phyloP scores from a whole-genome alignment of 2,888 invertebrate genomes.

The Brenthis hecate region DNA sequence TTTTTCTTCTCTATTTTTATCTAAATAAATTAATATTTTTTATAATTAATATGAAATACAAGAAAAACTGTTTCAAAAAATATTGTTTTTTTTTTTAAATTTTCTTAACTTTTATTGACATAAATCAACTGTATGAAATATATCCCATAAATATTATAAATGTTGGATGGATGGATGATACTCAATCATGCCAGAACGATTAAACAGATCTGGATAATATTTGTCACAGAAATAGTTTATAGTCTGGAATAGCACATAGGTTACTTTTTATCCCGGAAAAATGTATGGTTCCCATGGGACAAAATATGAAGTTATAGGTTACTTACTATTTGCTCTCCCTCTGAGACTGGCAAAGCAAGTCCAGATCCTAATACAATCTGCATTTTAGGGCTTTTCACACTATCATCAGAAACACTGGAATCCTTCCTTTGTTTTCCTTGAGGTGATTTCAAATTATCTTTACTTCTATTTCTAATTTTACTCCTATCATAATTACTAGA shows the following conservation, averaged over 20 bases:
- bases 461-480: slow-evolving; percentile 53
- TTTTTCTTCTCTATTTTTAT: slow-evolving; percentile 78
- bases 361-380: slow-evolving; percentile 80
- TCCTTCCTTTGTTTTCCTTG: slow-evolving; percentile 61
- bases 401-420: slow-evolving; percentile 66
- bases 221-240: background rate
- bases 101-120: no score
- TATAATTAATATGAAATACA: background rate
- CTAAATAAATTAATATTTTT: slow-evolving; percentile 45
- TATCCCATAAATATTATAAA: no score
- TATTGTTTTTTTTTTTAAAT: no score
- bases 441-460: slow-evolving; percentile 62
- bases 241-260: background rate
- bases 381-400: slow-evolving; percentile 68
- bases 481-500: slow-evolving; percentile 59
- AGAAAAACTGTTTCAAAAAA: background rate
- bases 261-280: background rate
- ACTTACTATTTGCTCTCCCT: slow-evolving; percentile 83
- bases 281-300: no score
- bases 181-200: no score
- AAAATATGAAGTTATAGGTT: background rate
- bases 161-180: no score
- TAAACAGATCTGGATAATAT: no score
- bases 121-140: no score
- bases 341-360: slow-evolving; percentile 78